phyloP scores from a whole-genome alignment of 2,113 vertebrate species.

The Ariopsis seemanni region DNA sequence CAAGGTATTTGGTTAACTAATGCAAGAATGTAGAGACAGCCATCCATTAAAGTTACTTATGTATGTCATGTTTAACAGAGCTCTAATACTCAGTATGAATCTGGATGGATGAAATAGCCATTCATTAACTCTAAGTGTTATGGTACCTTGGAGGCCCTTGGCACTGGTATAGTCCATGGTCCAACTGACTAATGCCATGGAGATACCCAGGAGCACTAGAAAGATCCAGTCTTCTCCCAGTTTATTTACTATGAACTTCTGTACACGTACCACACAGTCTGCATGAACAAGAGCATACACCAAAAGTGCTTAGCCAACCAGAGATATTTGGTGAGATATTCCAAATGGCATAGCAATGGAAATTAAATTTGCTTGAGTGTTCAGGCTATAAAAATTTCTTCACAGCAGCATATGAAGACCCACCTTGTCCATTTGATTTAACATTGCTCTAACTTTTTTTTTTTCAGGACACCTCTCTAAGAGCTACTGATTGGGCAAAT shows the following conservation, averaged over 20 bases:
- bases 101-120: no score
- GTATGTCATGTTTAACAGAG: no score
- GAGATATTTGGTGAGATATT: no score
- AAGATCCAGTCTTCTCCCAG: slow-evolving; percentile 96
- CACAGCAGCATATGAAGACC: no score
- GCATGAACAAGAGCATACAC: slow-evolving; percentile 38
- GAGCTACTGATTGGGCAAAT: no score
- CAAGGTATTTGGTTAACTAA: background rate
- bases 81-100: no score
- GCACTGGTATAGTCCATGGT: slow-evolving; percentile 92
- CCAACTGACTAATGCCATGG: slow-evolving; percentile 96
- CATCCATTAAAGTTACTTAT: background rate
- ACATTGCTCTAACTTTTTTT: no score
- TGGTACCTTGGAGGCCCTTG: slow-evolving; percentile 85
- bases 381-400: no score
- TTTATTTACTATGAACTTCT: slow-evolving; percentile 79
- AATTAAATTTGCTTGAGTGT: no score
- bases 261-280: slow-evolving; percentile 80
- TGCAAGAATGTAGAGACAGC: background rate
- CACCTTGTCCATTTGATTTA: no score
- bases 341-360: no score
- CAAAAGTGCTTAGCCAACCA: background rate
- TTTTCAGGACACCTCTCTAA: no score
- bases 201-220: slow-evolving; percentile 85
- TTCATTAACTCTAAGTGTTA: background rate